Base-by-base conservation (phyloP, 1,140 invertebrate genomes). In the Drosophila quadrilineata region DNA sequence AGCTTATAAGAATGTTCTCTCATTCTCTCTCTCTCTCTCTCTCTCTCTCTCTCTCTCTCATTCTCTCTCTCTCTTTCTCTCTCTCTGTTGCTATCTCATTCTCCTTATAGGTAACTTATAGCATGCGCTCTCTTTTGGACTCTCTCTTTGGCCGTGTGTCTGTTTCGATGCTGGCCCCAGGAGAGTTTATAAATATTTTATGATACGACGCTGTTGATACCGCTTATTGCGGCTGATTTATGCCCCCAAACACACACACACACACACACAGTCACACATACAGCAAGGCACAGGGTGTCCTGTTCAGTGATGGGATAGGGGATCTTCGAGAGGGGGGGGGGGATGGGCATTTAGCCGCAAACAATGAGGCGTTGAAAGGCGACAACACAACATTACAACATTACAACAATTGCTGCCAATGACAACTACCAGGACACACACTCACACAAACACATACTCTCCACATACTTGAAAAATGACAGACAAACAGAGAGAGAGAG, bases 141-240 rank as follows among this genome's bases (percentile, higher is more conserved):
- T 40, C 9, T 19, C 2, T 19, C 6, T 19, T 1, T 26, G 21
- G 2, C 1, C 14, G 6, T 45, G 41, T 46, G 16, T 16, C 14
- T 12, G 21, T 28, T 50, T 53, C 49, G 38, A 5, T 10, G 19
- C 38, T 31, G 43, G 54, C 29, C 46, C 14, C 19, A 5, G 45
- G 40, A 40, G 58, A 73, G 60, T 67, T 74, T 76, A 74, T 84
- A 76, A 84, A 84, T 84, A 73, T 84, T 76, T 73, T 63, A 68
- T 73, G 33, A 65, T 46, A 65, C 31, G 26, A 28, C 62, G 65
- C 29, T 59, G 72, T 70, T 62, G 64, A 71, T 70, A 84, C 64
- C 33, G 69, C 65, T 76, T 60, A 67, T 82, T 84, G 77, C 31
- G 77, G 77, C 60, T 82, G 70, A 82, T 82, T 82, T 82, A 76